These are phyloP conservation scores for Zhuqinia jingwanae DNA, from an alignment of 2,888 invertebrate species.

Conservation along the genomic window DNA sequence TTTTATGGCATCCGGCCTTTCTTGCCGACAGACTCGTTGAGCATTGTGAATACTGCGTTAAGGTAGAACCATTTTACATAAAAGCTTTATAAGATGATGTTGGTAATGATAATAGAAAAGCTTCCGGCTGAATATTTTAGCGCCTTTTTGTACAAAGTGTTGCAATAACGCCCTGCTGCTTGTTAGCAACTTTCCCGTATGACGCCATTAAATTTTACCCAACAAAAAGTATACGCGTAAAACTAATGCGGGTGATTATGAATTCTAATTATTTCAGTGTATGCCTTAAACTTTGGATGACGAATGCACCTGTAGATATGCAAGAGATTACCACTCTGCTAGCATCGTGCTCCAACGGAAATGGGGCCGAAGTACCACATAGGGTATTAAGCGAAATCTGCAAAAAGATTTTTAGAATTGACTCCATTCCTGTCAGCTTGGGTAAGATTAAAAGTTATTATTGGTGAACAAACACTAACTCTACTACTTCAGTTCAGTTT, in stretches of 20 bases:
- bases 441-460: conserved; percentile 36
- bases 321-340: conserved; percentile 31
- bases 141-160: background rate
- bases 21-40: conserved; percentile 57
- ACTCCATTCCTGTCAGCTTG: conserved; percentile 33
- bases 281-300: conserved; percentile 57
- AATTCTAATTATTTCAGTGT: conserved; percentile 49
- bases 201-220: background rate
- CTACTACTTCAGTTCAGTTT: background rate
- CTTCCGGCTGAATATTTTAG: conserved; percentile 27
- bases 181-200: background rate
- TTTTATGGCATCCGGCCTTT: conserved; percentile 71
- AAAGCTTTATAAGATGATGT: conserved; percentile 5
- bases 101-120: conserved; percentile 9
- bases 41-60: conserved; percentile 51
- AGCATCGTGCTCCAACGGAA: conserved; percentile 27
- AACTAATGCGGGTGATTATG: background rate
- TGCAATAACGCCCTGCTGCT: background rate
- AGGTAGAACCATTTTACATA: conserved; percentile 56
- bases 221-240: background rate
- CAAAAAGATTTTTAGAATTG: conserved; percentile 47
- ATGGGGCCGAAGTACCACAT: conserved; percentile 43
- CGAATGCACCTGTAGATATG: conserved; percentile 65
- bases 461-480: background rate
- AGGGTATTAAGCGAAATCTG: conserved; percentile 51